These are phyloP conservation scores for Miltochrista miniata DNA, from an alignment of 2,888 invertebrate species.

Conservation along the genomic window DNA sequence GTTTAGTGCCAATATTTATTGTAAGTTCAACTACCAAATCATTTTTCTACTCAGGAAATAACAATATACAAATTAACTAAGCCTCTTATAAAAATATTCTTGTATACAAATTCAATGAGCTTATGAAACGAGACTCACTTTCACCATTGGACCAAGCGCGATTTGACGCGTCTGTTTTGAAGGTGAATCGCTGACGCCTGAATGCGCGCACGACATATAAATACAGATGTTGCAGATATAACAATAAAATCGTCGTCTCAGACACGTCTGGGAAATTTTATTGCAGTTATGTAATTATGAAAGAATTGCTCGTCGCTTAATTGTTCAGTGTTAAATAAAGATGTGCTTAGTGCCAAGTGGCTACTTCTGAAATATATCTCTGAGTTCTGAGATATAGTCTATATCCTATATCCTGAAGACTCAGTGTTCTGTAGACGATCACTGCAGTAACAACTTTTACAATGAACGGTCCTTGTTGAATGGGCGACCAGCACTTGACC, in stretches of 20 bases:
- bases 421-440: too few species aligned
- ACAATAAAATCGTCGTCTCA: not conserved
- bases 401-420: too few species aligned
- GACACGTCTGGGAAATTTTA: not conserved
- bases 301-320: too few species aligned
- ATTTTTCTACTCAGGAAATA: not conserved
- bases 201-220: not conserved
- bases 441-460: too few species aligned
- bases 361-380: too few species aligned
- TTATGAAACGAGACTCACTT: conserved; percentile 38
- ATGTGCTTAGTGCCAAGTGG: too few species aligned
- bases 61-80: not conserved
- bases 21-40: too few species aligned
- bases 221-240: conserved; percentile 1
- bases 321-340: too few species aligned
- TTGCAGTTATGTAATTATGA: not conserved
- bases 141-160: conserved; percentile 32
- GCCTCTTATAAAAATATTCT: not conserved
- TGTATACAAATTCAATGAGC: conserved; percentile 7
- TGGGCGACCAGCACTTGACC: too few species aligned
- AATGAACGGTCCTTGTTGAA: too few species aligned
- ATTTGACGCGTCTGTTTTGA: conserved; percentile 20
- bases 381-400: too few species aligned
- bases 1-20: too few species aligned
- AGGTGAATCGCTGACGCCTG: conserved; percentile 10